Evolutionary conservation across 2,797 vertebrate genomes (phyloP).

Genomic region (Pogoniulus pusillus): DNA sequence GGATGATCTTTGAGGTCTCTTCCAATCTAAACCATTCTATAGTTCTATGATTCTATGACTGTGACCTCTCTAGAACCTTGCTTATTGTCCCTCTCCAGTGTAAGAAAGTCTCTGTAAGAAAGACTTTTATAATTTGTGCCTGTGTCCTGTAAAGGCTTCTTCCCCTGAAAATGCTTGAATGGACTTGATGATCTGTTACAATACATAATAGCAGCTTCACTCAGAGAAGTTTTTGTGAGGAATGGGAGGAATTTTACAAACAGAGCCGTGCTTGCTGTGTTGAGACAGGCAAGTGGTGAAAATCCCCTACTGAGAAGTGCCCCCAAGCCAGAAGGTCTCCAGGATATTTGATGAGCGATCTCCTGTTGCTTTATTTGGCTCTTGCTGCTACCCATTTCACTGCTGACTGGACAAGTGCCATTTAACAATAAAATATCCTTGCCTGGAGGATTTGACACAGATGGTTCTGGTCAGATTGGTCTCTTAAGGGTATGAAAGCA

Average conservation of each 20-base stretch:
- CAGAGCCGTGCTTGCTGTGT: neutral
- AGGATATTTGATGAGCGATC: conserved; percentile 36
- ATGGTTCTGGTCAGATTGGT: conserved; percentile 54
- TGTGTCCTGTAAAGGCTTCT: neutral
- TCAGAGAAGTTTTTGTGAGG: neutral
- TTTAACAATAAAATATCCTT: conserved; percentile 54
- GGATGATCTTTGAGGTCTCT: too few species aligned
- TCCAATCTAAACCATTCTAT: too few species aligned
- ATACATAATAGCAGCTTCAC: neutral
- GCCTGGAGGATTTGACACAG: conserved; percentile 57
- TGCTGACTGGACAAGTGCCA: conserved; percentile 65
- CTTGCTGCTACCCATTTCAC: conserved; percentile 69
- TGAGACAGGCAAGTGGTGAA: conserved; percentile 41
- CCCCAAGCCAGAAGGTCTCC: conserved; percentile 42
- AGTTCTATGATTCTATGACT: neutral
- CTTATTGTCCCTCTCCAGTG: neutral
- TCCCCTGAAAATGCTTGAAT: neutral
- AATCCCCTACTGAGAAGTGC: conserved; percentile 37
- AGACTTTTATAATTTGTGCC: neutral
- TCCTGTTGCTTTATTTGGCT: conserved; percentile 70
- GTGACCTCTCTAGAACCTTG: neutral
- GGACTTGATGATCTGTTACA: neutral
- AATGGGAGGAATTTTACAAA: conserved; percentile 60
- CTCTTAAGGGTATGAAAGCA: neutral
- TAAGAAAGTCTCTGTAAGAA: neutral